phyloP scores from a whole-genome alignment of 2,888 invertebrate genomes.

The Torymus texanus region DNA sequence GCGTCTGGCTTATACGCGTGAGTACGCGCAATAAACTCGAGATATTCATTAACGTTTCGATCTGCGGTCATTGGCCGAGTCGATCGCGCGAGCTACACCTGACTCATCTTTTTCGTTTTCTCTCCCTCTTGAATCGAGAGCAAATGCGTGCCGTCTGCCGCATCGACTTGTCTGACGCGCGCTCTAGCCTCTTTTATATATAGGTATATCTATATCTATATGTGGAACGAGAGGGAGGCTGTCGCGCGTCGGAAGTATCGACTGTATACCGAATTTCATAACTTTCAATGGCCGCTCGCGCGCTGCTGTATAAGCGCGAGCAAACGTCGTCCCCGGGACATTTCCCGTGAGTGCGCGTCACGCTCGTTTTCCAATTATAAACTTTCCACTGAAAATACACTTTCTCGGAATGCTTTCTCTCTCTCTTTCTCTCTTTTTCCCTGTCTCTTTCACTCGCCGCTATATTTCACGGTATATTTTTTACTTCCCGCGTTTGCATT shows the following conservation, averaged over 20 bases:
- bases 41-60: slow-evolving; percentile 4
- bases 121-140: no score
- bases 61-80: background rate
- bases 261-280: slow-evolving; percentile 45
- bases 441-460: no score
- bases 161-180: background rate
- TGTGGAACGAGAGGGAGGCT: background rate
- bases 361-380: slow-evolving; percentile 52
- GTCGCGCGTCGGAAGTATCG: slow-evolving; percentile 39
- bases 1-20: background rate
- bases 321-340: background rate
- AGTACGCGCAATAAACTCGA: background rate
- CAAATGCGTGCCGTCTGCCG: background rate
- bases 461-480: slow-evolving; percentile 5
- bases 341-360: background rate
- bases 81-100: background rate
- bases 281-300: slow-evolving; percentile 26
- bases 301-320: background rate
- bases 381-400: slow-evolving; percentile 32
- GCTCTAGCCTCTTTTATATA: background rate
- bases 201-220: background rate
- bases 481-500: background rate
- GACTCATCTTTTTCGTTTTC: background rate
- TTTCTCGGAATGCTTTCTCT: background rate
- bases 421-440: background rate